A percentile compares a stretch with the other conserved stretches of the same genome.
phyloP scores from a whole-genome alignment of 2,113 vertebrate species.

The Thunnus maccoyii region DNA sequence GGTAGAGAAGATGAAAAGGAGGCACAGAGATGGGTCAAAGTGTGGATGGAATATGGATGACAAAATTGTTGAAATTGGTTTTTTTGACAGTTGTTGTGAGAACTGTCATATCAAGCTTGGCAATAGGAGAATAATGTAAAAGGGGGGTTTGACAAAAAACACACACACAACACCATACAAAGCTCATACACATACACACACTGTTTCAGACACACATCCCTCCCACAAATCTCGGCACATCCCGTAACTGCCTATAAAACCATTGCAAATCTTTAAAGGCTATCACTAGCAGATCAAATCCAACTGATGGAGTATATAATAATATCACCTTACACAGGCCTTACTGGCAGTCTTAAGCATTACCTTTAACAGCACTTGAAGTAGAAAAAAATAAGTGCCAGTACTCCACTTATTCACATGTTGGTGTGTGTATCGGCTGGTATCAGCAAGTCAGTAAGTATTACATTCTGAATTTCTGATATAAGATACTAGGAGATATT shows the following conservation, averaged over 20 bases:
- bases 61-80: constrained; percentile 31
- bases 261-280: constrained; percentile 60
- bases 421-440: too few species aligned
- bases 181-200: background rate
- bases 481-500: too few species aligned
- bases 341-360: constrained; percentile 59
- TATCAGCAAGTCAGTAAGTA: too few species aligned
- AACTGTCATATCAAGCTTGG: constrained; percentile 44
- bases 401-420: too few species aligned
- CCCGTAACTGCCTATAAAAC: constrained; percentile 44
- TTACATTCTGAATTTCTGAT: too few species aligned
- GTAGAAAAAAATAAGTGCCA: too few species aligned
- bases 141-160: background rate
- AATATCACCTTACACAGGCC: constrained; percentile 51
- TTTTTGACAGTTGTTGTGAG: constrained; percentile 53
- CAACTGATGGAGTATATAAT: constrained; percentile 64
- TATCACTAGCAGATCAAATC: constrained; percentile 65
- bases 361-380: constrained; percentile 20
- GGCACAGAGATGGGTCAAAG: constrained; percentile 35
- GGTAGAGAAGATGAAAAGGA: constrained; percentile 42
- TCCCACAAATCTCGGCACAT: constrained; percentile 25
- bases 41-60: constrained; percentile 61
- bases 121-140: constrained; percentile 22
- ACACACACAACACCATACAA: background rate
- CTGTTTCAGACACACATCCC: constrained; percentile 10